Base-by-base conservation (phyloP, 2,888 invertebrate species). In the Acleris laterana region DNA sequence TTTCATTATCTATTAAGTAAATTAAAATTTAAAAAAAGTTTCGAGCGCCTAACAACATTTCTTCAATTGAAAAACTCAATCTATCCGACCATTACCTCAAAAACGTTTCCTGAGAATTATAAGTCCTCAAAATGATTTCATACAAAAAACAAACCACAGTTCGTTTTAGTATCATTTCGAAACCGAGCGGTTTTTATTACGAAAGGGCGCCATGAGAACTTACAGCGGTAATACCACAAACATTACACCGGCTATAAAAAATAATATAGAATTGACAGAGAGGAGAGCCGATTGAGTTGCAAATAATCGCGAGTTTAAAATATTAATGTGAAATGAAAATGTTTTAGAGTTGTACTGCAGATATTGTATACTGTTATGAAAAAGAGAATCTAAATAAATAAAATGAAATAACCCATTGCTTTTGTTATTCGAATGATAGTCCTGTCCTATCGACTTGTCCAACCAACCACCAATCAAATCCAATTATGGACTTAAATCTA, bases 91-190 rank as follows among this genome's bases (percentile, higher is more conserved):
- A 55, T 65, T 60, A 56, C 20, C 20, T 13, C 42, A n/a, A 55
- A 55, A 22, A 19, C 48, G 42, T 44, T 11, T 38, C 53, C 44
- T 42, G n/a, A 17, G 58, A 46, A 62, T 57, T 53, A 62, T 59
- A 56, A 69, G 57, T 57, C 25, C 49, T 59, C 48, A 19, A 32
- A 53, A 66, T 55, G n/a, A 22, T 60, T 53, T 17, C 50, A 44
- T 42, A 28, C 55, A 66, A 62, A 63, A 62, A 68, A 55, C 59
- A 50, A 51, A 66, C 59, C 58, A 48, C 56, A 53, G 17, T 52
- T 52, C 64, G 60, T 69, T 60, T 51, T 57, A 61, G 63, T 69
- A 69, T 67, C 66, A 63, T 67, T 69, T 61, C 61, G 57, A 62
- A 63, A 58, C 60, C 53, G 49, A 61, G 52, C 22, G 16, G 16